Evolutionary conservation across 2,113 vertebrate species (phyloP).

Genomic region (Monopterus albus): DNA sequence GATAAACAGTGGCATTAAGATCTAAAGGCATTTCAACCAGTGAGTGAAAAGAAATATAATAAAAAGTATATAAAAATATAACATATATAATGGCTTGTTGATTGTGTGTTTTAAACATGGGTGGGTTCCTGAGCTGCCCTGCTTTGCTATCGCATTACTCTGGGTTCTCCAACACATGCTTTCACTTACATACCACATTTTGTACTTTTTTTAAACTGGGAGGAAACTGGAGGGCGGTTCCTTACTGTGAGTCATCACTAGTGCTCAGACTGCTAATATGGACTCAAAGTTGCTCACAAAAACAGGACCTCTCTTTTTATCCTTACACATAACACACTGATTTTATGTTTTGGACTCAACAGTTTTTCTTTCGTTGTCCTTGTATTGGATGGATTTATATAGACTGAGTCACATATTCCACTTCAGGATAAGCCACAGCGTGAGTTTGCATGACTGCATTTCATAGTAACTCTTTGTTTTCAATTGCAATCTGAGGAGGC

Average conservation of each 20-base stretch:
- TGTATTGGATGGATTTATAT: neutral
- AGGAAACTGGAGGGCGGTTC: slow-evolving; percentile 54
- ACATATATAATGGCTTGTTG: no score
- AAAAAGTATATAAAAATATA: no score
- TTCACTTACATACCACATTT: slow-evolving; percentile 43
- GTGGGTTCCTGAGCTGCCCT: neutral
- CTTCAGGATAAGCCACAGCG: slow-evolving; percentile 21
- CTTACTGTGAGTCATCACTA: slow-evolving; percentile 55
- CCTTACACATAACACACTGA: neutral
- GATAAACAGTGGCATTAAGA: no score
- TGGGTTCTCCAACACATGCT: slow-evolving; percentile 54
- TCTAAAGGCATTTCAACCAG: no score
- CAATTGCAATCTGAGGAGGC: no score
- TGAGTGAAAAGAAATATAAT: no score
- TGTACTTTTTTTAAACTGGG: slow-evolving; percentile 32
- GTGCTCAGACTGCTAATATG: slow-evolving; percentile 15
- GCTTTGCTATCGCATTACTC: slow-evolving; percentile 1
- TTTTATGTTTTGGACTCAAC: neutral
- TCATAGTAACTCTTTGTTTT: no score
- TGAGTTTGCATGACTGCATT: slow-evolving; percentile 53
- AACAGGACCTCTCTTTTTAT: slow-evolving; percentile 11
- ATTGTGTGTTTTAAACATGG: no score
- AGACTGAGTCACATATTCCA: slow-evolving; percentile 6
- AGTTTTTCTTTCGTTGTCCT: neutral
- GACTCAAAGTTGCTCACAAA: slow-evolving; percentile 5